These are phyloP conservation scores for Microctenopoma stevenorrisi DNA, from an alignment of 2,797 vertebrate genomes.

Conservation along the genomic window DNA sequence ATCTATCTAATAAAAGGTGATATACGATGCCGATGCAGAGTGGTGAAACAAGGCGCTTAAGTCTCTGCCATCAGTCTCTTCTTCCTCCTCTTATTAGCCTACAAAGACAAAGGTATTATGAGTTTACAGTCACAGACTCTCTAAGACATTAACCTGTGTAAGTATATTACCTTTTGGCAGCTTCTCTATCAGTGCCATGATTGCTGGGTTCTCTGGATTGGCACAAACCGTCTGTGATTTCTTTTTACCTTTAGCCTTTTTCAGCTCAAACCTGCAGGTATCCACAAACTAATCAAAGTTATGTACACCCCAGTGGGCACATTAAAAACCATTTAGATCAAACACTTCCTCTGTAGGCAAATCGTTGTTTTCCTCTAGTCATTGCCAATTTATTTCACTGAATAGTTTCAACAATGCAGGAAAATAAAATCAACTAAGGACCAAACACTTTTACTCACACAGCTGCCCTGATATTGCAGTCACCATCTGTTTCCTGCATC, in stretches of 20 bases:
- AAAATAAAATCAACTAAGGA: slow-evolving; percentile 3
- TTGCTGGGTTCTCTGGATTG: slow-evolving; percentile 57
- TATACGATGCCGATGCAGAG: slow-evolving; percentile 13
- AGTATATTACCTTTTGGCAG: slow-evolving; percentile 7
- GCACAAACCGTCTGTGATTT: slow-evolving; percentile 55
- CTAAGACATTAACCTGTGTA: not conserved
- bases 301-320: not conserved
- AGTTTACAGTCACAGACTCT: not conserved
- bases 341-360: not conserved
- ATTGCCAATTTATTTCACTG: slow-evolving; percentile 10
- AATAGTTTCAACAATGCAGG: slow-evolving; percentile 7
- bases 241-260: not conserved
- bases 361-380: slow-evolving; percentile 22
- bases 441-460: slow-evolving; percentile 74
- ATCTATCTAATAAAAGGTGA: slow-evolving; percentile 31
- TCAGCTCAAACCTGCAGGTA: slow-evolving; percentile 66
- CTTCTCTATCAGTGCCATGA: accelerated
- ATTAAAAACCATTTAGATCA: not conserved
- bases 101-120: slow-evolving; percentile 20
- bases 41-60: slow-evolving; percentile 15
- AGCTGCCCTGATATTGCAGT: slow-evolving; percentile 82
- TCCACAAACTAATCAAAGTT: not conserved
- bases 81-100: slow-evolving; percentile 28
- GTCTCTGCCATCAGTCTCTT: not conserved
- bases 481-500: slow-evolving; percentile 81